Evolutionary conservation across 2,797 vertebrate genomes (phyloP), one percentile per base, ranked within the genome.

Genomic region (Oophaga sylvatica): DNA sequence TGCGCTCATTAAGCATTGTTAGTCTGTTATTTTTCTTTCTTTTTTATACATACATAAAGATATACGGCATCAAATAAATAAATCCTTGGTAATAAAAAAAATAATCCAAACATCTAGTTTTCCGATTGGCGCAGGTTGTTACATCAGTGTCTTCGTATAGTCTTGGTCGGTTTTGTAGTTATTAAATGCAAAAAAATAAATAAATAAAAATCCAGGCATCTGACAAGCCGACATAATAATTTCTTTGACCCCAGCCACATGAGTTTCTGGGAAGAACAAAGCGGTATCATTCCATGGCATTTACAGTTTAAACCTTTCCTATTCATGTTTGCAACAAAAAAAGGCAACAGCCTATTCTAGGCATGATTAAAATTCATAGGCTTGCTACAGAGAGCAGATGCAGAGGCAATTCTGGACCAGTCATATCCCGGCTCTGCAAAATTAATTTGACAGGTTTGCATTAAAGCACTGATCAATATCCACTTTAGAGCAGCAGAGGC

Each of bases 361-460:
- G 95, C 95, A 94, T 97, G 96, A 97, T 98, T 97, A 97, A 98
- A 98, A 99, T 97, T 96, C 97, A 97, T 97, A 96, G 96, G 95
- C 95, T 96, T 93, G 94, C 94, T 93, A 95, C 94, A 92, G 93
- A 95, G 94, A 95, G 95, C 94, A 96, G 95, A 96, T 96, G 96
- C 95, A 95, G 95, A 97, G 96, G 97, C 97, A 98, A 98, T 99
- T 97, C 98, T 94, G 94, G 96, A 94, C 94, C 97, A 97, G 97
- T 97, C 97, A 97, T 96, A 96, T 96, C 96, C 96, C 95, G 95
- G 96, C 96, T 95, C 96, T 96, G 96, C 97, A 99, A 99, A 99
- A 99, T 99, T 99, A 99, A 99, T 99, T 99, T 99, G 98, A 99
- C 98, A 99, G 98, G 96, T 99, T 98, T 99, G 98, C 98, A 99